phyloP scores from a whole-genome alignment of 2,797 vertebrate genomes.

The Hyperoplus lanceolatus region DNA sequence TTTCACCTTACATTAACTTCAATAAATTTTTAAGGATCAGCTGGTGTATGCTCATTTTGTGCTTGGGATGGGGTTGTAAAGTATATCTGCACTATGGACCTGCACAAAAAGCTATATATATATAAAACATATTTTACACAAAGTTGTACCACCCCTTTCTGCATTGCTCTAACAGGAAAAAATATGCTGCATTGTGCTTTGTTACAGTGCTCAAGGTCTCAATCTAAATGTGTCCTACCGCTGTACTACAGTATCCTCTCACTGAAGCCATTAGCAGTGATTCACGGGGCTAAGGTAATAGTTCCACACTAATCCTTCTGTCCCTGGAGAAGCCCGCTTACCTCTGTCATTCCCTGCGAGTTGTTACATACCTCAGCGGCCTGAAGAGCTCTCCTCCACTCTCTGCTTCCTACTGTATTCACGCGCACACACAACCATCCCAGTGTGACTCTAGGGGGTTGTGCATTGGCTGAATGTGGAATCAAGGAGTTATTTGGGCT shows the following conservation, averaged over 20 bases:
- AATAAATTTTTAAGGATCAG: conserved; percentile 90
- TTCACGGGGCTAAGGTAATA: conserved; percentile 72
- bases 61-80: conserved; percentile 23
- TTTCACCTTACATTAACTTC: conserved; percentile 86
- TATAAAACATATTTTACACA: conserved; percentile 15
- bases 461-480: not conserved
- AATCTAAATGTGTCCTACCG: conserved; percentile 53
- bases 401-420: conserved; percentile 5
- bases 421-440: not conserved
- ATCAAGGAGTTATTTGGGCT: not conserved
- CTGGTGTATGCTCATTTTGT: conserved; percentile 75
- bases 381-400: conserved; percentile 20
- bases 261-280: conserved; percentile 73
- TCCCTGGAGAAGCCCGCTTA: conserved; percentile 63
- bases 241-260: conserved; percentile 59
- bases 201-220: conserved; percentile 48
- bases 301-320: conserved; percentile 72
- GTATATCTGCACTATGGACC: conserved; percentile 9
- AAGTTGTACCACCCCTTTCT: conserved; percentile 18
- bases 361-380: conserved; percentile 59
- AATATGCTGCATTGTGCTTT: conserved; percentile 53
- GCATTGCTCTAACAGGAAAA: conserved; percentile 20
- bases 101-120: conserved; percentile 21
- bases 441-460: conserved; percentile 11
- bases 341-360: conserved; percentile 62